phyloP scores from a whole-genome alignment of 2,113 vertebrate genomes.

The Mystacornis crossleyi region DNA sequence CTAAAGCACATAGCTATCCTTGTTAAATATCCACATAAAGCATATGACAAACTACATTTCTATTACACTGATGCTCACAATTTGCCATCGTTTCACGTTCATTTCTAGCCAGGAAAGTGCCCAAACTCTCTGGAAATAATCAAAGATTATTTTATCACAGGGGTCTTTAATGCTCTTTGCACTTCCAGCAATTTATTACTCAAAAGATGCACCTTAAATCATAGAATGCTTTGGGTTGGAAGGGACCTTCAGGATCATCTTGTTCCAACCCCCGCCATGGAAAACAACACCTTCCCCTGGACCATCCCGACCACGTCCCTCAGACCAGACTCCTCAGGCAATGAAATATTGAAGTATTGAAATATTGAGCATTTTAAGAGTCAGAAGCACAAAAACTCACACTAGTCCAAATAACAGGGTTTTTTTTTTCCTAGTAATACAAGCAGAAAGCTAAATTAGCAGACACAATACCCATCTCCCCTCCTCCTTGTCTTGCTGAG shows the following conservation, averaged over 20 bases:
- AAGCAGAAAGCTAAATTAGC: not conserved
- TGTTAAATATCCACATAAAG: not conserved
- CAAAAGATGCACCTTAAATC: not conserved
- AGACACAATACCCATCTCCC: not conserved
- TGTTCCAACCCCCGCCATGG: not conserved
- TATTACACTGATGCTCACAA: not conserved
- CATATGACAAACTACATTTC: not conserved
- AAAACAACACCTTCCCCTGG: not conserved
- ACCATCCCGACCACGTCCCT: not conserved
- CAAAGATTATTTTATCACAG: not conserved
- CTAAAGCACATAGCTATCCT: not conserved
- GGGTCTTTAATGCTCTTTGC: not conserved
- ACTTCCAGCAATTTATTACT: not conserved
- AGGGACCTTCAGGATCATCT: not conserved
- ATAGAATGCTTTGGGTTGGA: not conserved
- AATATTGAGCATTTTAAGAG: not conserved
- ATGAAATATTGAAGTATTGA: too few species aligned
- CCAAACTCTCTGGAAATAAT: not conserved
- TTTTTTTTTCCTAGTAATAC: not conserved
- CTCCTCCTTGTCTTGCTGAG: not conserved
- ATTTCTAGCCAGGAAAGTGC: not conserved
- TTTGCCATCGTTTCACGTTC: accelerated
- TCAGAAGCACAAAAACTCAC: not conserved
- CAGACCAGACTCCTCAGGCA: not conserved
- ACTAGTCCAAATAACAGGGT: not conserved